Evolutionary conservation across 2,113 vertebrate species (phyloP), one percentile per base, ranked within the genome.

Genomic region (Axis porcinus): DNA sequence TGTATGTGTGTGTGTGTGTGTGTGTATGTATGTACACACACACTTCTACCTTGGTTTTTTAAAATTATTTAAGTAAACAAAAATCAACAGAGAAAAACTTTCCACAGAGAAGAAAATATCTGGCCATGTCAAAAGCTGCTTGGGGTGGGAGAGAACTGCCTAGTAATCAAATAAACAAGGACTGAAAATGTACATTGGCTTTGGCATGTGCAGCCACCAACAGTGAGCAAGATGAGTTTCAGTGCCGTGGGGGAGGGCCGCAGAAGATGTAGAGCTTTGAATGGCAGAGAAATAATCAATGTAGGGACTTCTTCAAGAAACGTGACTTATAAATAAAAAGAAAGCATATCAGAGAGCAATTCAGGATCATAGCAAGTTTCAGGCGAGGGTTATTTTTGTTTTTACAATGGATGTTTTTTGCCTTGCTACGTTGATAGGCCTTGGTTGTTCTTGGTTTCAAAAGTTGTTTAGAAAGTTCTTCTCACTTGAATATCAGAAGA

Each of bases 391-490:
- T 58, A 8, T 28, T 78, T 86, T 45, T 89, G 67, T 89, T 74
- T 93, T 67, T 15, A 17, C 21, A 9, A 1, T 47, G 21, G 3
- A 12, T 79, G 33, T 4, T 83, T 92, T 57, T 83, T 64, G n/a
- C 54, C 85, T 82, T 92, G 36, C n/a, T 84, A 54, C n/a, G 21
- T 55, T 14, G 7, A 83, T 84, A 54, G 9, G 83, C 10, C 43
- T 58, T 30, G 50, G 19, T 30, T 36, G 12, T 50, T 89, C 52
- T 89, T 95, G 8, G 2, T 86, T 89, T 94, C 81, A 74, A 74
- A 93, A 43, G 67, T 57, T 57, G 43, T 85, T 79, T 79, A 84
- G 78, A 89, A 92, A 40, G 17, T 79, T 87, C 33, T 86, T 94
- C 67, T 95, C 36, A 5, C 8, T 19, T 91, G 54, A 93, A 5